Evolutionary conservation across 2,888 invertebrate species (phyloP).

Genomic region (Dendrolimus pini): DNA sequence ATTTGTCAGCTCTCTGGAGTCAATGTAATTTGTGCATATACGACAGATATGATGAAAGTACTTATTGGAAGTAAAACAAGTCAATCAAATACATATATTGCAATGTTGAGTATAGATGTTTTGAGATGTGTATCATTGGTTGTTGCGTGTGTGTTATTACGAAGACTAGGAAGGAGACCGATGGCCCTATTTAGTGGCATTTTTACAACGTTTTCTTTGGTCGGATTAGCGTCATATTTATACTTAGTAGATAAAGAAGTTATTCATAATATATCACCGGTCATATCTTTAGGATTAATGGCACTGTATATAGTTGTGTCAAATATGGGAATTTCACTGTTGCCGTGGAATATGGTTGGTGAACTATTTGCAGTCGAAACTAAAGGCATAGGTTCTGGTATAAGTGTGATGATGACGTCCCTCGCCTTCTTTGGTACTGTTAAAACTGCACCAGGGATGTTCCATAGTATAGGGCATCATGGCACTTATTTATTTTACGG

Average conservation of each 20-base stretch:
- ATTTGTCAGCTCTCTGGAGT: constrained; percentile 83
- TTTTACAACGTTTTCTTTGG: constrained; percentile 77
- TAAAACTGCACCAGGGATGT: constrained; percentile 80
- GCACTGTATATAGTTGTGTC: constrained; percentile 77
- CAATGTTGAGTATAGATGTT: constrained; percentile 80
- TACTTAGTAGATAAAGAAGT: constrained; percentile 42
- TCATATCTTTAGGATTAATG: constrained; percentile 68
- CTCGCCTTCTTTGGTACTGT: constrained; percentile 81
- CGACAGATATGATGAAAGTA: constrained; percentile 79
- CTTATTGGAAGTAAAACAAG: constrained; percentile 70
- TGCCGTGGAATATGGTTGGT: constrained; percentile 86
- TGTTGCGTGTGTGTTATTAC: constrained; percentile 77
- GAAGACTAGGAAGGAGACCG: constrained; percentile 77
- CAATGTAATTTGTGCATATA: constrained; percentile 83
- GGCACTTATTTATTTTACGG: constrained; percentile 81
- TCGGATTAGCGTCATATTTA: constrained; percentile 68
- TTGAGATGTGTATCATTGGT: constrained; percentile 78
- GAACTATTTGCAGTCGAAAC: constrained; percentile 82
- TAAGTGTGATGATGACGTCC: constrained; percentile 80
- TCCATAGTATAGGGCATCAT: constrained; percentile 70
- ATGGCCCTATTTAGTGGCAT: constrained; percentile 79
- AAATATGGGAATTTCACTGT: constrained; percentile 77
- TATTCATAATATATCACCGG: constrained; percentile 40
- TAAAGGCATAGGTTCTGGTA: constrained; percentile 81
- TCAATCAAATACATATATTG: constrained; percentile 72